Percentiles rank a stretch among this genome's conserved stretches.
Conservation (phyloP, 2,797 vertebrate genomes). For the Prunella strophiata region DNA sequence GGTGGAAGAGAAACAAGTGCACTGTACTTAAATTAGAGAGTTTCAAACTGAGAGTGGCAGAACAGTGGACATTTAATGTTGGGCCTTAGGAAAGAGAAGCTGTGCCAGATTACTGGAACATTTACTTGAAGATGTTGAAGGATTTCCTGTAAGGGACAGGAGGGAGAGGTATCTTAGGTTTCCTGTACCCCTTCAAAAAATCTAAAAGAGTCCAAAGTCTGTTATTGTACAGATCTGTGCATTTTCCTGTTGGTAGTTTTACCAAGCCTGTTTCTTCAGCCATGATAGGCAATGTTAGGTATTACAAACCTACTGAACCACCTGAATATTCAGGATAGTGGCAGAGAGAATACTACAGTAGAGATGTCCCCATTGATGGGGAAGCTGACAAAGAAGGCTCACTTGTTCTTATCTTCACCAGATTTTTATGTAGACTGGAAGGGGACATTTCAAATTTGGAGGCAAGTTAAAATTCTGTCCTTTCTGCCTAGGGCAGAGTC, state of each 20-base stretch:
- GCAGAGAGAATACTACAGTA: background rate
- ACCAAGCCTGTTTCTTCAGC: background rate
- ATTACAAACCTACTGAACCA: background rate
- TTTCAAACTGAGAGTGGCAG: background rate
- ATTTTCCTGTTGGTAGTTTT: background rate
- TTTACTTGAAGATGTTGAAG: background rate
- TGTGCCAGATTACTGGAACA: background rate
- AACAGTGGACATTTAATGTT: background rate
- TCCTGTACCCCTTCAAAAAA: background rate
- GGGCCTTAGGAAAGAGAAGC: background rate
- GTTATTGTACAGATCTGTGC: background rate
- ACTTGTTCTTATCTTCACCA: background rate
- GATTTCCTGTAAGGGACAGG: background rate
- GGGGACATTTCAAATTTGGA: background rate
- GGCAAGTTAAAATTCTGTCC: background rate
- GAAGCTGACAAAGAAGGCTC: background rate
- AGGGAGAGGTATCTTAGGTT: background rate
- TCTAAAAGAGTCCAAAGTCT: background rate
- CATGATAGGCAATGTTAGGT: fast-evolving
- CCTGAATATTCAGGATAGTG: background rate
- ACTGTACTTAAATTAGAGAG: background rate
- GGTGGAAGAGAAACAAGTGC: background rate
- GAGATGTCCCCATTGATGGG: background rate
- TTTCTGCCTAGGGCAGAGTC: background rate
- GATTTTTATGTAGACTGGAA: background rate